phyloP scores from a whole-genome alignment of 2,113 vertebrate species.

The Saguinus imperator region DNA sequence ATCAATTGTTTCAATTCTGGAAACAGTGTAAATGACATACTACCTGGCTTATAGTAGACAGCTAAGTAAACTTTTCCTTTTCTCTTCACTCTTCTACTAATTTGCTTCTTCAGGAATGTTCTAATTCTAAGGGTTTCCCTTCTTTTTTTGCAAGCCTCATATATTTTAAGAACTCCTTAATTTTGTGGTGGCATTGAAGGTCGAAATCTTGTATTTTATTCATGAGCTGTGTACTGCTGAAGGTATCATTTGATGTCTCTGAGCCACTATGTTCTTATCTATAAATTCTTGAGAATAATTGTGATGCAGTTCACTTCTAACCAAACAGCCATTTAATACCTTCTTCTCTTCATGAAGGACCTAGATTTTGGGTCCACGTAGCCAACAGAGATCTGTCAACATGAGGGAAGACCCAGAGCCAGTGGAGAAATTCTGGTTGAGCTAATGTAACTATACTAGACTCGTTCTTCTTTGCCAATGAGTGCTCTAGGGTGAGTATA shows the following conservation, averaged over 20 bases:
- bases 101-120: background rate
- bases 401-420: background rate
- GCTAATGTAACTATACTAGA: background rate
- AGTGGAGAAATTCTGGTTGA: background rate
- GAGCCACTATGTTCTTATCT: background rate
- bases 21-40: background rate
- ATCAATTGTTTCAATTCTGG: background rate
- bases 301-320: background rate
- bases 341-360: background rate
- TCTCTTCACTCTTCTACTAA: background rate
- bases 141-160: background rate
- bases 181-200: background rate
- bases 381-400: background rate
- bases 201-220: background rate
- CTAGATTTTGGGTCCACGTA: background rate
- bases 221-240: background rate
- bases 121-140: background rate
- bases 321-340: background rate
- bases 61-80: background rate
- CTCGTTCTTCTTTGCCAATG: background rate
- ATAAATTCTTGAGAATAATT: background rate
- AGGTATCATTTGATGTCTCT: background rate
- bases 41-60: background rate
- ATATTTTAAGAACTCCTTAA: background rate
- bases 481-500: background rate